Conservation (phyloP, 1,140 invertebrate genomes). For the Drosophila mojavensis region DNA sequence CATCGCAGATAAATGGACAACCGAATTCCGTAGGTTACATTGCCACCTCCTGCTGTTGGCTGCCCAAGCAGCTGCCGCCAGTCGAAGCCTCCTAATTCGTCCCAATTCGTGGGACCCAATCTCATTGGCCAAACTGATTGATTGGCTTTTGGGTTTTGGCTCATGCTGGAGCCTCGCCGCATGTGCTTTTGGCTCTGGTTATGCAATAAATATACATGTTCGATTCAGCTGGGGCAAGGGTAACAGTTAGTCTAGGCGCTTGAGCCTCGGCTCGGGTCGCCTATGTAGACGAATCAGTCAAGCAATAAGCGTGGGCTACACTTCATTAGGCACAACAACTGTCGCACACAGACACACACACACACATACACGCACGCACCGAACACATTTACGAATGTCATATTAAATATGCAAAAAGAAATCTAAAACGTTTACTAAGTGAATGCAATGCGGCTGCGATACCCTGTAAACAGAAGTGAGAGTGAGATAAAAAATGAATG, state of each 20-base stretch:
- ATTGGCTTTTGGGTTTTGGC: constrained; percentile 36
- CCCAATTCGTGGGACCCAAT: too few species aligned
- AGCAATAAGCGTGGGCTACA: constrained; percentile 47
- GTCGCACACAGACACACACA: constrained; percentile 28
- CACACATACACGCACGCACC: constrained; percentile 4
- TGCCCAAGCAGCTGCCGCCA: not conserved
- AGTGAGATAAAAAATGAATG: not conserved
- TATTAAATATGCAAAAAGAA: constrained; percentile 65
- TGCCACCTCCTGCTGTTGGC: constrained; percentile 1
- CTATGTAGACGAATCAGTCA: constrained; percentile 29
- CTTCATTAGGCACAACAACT: constrained; percentile 54
- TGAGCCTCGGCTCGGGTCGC: not conserved
- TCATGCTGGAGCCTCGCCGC: constrained; percentile 3
- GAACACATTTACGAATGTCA: constrained; percentile 59
- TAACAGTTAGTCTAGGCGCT: not conserved
- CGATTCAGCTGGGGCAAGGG: not conserved
- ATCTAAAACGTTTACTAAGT: constrained; percentile 23
- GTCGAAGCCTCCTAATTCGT: not conserved
- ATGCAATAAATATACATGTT: constrained; percentile 53
- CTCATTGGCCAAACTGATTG: constrained; percentile 14
- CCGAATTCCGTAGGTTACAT: not conserved
- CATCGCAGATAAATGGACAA: constrained; percentile 29
- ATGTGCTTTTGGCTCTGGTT: constrained; percentile 9
- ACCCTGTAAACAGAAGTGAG: not conserved
- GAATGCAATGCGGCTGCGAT: not conserved